These are phyloP conservation scores for Sternarchorhynchus goeldii DNA, from an alignment of 2,797 vertebrate species.

Conservation along the genomic window DNA sequence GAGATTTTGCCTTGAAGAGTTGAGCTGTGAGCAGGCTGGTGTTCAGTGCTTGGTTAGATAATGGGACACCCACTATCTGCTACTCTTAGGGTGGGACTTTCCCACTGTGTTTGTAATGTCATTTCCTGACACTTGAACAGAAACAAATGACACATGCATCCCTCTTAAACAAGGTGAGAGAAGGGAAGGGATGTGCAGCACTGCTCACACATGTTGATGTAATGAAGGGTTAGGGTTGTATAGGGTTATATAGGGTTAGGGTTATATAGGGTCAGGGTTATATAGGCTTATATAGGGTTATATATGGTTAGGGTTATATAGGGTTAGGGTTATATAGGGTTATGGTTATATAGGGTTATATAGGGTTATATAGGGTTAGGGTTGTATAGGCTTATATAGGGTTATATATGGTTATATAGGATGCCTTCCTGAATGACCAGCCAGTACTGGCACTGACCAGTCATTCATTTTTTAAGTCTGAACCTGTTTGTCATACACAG, in stretches of 20 bases:
- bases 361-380: background rate
- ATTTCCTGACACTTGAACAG: background rate
- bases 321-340: background rate
- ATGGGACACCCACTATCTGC: background rate
- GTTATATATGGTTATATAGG: background rate
- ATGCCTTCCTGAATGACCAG: conserved; percentile 2
- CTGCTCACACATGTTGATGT: no score
- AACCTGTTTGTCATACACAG: background rate
- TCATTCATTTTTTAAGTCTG: background rate
- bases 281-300: background rate
- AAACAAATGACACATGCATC: background rate
- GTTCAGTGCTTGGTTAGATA: background rate
- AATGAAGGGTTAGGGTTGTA: no score
- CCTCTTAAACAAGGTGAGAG: conserved; percentile 8
- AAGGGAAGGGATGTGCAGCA: conserved; percentile 1
- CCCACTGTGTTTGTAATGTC: background rate
- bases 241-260: no score
- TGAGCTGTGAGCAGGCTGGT: no score
- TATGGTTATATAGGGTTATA: no score
- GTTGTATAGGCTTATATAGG: background rate
- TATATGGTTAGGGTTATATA: background rate
- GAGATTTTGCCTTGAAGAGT: no score
- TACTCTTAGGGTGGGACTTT: background rate
- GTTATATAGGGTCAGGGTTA: background rate
- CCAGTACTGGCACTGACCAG: background rate